Evolutionary conservation across 2,113 vertebrate genomes (phyloP).

Genomic region (Gymnorhina tibicen): DNA sequence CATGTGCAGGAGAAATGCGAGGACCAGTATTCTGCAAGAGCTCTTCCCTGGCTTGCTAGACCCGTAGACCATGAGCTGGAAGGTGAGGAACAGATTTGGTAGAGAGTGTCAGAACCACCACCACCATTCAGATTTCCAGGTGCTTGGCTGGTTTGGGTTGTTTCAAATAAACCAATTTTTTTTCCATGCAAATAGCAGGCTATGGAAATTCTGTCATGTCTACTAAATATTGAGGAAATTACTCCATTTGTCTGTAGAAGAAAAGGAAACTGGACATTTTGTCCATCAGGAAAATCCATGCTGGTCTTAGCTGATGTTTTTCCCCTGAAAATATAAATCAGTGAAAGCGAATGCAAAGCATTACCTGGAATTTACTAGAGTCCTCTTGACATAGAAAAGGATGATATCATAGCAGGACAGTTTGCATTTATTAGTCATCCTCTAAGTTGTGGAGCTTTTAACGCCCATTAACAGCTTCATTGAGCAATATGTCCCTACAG

Average conservation of each 20-base stretch:
- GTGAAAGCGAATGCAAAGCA: background rate
- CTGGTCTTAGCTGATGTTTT: background rate
- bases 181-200: background rate
- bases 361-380: background rate
- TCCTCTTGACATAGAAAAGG: background rate
- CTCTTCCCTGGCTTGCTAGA: background rate
- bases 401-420: background rate
- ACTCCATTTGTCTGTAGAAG: background rate
- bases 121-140: background rate
- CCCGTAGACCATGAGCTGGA: background rate
- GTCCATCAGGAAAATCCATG: background rate
- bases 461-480: background rate
- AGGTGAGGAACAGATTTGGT: background rate
- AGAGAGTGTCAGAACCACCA: background rate
- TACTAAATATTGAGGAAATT: background rate
- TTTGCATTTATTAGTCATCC: background rate
- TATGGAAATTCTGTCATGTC: background rate
- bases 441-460: background rate
- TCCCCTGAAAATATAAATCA: slow-evolving; percentile 8
- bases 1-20: background rate
- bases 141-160: background rate
- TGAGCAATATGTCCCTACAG: background rate
- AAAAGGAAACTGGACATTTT: background rate
- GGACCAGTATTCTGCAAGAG: background rate
- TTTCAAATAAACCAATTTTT: background rate